phyloP scores from a whole-genome alignment of 2,113 vertebrate species.

The Esox niger region DNA sequence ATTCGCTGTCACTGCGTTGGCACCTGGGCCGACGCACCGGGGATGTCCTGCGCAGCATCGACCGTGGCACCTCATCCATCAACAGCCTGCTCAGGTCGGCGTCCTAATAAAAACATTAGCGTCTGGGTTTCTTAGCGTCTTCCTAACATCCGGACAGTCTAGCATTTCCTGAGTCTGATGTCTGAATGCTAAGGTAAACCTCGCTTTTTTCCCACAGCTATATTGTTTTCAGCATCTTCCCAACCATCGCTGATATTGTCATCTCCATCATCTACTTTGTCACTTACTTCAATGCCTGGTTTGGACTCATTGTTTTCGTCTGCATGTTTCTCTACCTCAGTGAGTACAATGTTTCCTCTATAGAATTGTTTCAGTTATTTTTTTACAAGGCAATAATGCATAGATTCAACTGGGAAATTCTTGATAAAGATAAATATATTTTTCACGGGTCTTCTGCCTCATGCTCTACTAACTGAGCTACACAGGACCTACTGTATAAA shows the following conservation, averaged over 20 bases:
- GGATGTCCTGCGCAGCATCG: slow-evolving; percentile 88
- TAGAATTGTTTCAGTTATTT: neutral
- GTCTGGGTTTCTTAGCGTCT: too few species aligned
- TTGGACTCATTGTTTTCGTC: slow-evolving; percentile 93
- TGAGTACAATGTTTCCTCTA: slow-evolving; percentile 66
- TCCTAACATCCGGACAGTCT: too few species aligned
- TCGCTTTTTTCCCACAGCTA: slow-evolving; percentile 73
- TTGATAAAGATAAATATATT: too few species aligned
- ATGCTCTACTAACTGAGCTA: too few species aligned
- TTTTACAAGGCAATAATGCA: neutral
- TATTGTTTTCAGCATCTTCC: slow-evolving; percentile 91
- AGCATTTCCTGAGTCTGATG: too few species aligned
- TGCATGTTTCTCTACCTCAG: slow-evolving; percentile 94
- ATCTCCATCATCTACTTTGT: slow-evolving; percentile 93
- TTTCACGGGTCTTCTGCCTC: too few species aligned
- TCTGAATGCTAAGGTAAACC: neutral
- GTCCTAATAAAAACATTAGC: neutral
- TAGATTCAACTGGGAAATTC: too few species aligned
- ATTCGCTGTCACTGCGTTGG: slow-evolving; percentile 89
- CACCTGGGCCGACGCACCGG: slow-evolving; percentile 90
- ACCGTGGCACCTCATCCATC: slow-evolving; percentile 89
- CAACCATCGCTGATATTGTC: slow-evolving; percentile 89
- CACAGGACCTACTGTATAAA: too few species aligned
- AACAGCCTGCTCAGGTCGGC: slow-evolving; percentile 87
- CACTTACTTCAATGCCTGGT: slow-evolving; percentile 91